Base-by-base conservation (phyloP, 2,888 invertebrate genomes). In the Leuctra nigra region DNA sequence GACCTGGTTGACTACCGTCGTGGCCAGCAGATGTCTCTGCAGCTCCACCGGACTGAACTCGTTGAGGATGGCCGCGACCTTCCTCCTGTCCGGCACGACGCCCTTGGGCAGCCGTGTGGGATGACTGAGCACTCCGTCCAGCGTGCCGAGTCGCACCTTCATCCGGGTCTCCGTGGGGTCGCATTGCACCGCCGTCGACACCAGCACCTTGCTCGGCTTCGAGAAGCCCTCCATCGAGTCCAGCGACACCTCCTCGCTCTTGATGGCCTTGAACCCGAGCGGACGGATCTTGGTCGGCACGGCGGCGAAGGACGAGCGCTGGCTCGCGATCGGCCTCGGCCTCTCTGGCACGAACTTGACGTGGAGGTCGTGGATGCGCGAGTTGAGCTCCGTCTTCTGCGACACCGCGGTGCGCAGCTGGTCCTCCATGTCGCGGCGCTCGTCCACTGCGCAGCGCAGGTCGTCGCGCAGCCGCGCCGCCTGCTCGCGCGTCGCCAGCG, bases 1-100 rank as follows among this genome's bases (percentile, higher is more conserved):
- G 67, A 89, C 90, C 84, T 91, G 87, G 77, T 90, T 90, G 71
- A 88, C 85, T 69, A 88, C 87, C 69, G 87, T 86, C 66, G 86
- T 80, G 29, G 83, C 85, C 63, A 91, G 81, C 63, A 91, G 77
- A 75, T 91, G 91, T 66, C 89, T 82, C 73, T 89, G 89, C 68
- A 91, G 78, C 75, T 90, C 87, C 64, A 90, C 75, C 58, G 87
- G 84, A 75, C 87, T 87, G 66, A 82, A 82, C 77, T 91, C 91
- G 66, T 81, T 79, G 67, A 91, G 80, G 75, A 91, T 91, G 74
- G 90, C 90, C 67, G 86, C 80, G 70, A 91, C 83, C 74, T 89
- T 89, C 67, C 77, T 81, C 58, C 83, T 78, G 74, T 88, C 85
- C 13, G 84, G 83, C 57, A 81, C 75, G 63, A 79, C 75, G 61